These are phyloP conservation scores for Urocynchramus pylzowi DNA, from an alignment of 2,113 vertebrate genomes.

Conservation along the genomic window DNA sequence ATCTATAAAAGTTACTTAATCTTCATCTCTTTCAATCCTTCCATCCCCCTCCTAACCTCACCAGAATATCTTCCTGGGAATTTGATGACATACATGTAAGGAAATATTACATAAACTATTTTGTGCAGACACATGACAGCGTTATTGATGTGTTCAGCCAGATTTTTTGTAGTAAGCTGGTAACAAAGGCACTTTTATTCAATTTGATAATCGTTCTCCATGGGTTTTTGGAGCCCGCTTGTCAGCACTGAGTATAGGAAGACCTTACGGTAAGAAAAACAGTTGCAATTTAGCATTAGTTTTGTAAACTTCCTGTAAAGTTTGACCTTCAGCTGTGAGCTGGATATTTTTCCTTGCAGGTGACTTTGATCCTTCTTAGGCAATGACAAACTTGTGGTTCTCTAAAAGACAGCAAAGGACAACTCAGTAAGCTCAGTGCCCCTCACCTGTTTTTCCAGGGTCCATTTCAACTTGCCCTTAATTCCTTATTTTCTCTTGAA, in stretches of 20 bases:
- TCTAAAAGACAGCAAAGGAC: neutral
- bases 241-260: neutral
- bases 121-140: neutral
- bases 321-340: neutral
- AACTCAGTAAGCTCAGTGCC: neutral
- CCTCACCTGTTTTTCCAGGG: neutral
- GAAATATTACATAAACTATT: neutral
- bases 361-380: neutral
- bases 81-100: neutral
- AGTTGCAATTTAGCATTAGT: neutral
- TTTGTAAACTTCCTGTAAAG: neutral
- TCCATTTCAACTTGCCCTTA: neutral
- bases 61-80: neutral
- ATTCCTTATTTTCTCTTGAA: slow-evolving; percentile 17
- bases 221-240: neutral
- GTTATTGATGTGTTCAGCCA: neutral
- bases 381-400: neutral
- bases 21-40: neutral
- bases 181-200: neutral
- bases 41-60: neutral
- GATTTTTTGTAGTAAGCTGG: neutral
- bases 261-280: neutral
- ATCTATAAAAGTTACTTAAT: neutral
- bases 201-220: neutral
- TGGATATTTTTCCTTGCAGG: neutral